These are phyloP conservation scores for Drosophila watanabei DNA, from an alignment of 1,140 invertebrate genomes.

Conservation along the genomic window DNA sequence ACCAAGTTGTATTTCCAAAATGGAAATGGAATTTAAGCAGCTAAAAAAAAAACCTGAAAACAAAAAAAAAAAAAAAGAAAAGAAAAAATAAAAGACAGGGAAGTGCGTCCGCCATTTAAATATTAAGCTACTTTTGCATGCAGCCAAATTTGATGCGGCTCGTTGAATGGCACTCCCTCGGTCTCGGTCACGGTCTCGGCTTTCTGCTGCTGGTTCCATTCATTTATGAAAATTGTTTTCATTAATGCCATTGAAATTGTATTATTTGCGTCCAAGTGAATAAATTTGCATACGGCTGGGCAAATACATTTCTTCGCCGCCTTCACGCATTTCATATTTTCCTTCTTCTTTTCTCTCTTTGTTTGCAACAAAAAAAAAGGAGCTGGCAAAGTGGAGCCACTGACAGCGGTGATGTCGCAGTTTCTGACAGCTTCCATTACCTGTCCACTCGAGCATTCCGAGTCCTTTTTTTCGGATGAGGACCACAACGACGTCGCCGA, in stretches of 20 bases:
- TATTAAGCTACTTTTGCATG: conserved; percentile 63
- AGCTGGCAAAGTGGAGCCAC: conserved; percentile 28
- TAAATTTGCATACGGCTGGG: conserved; percentile 67
- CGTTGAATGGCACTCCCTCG: conserved; percentile 48
- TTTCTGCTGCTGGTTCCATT: conserved; percentile 51
- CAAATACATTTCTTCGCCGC: conserved; percentile 42
- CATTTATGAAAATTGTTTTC: conserved; percentile 81
- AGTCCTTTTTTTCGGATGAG: conserved; percentile 36
- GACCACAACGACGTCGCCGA: neutral
- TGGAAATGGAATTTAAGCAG: conserved; percentile 14
- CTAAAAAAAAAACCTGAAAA: conserved; percentile 5
- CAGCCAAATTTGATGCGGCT: conserved; percentile 62
- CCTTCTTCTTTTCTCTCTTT: conserved; percentile 25
- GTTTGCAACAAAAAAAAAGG: conserved; percentile 21
- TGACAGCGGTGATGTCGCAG: conserved; percentile 56
- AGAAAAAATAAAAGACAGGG: conserved; percentile 2
- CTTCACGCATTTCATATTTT: conserved; percentile 58
- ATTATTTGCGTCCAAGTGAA: conserved; percentile 78
- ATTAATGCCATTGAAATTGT: conserved; percentile 80
- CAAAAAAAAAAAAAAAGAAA: neutral
- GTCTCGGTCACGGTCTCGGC: conserved; percentile 20
- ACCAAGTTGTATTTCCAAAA: neutral
- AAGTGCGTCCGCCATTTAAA: conserved; percentile 32
- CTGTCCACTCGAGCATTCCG: conserved; percentile 54
- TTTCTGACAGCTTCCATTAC: conserved; percentile 60